phyloP scores from a whole-genome alignment of 2,113 vertebrate species.

The Typhlomys cinereus region DNA sequence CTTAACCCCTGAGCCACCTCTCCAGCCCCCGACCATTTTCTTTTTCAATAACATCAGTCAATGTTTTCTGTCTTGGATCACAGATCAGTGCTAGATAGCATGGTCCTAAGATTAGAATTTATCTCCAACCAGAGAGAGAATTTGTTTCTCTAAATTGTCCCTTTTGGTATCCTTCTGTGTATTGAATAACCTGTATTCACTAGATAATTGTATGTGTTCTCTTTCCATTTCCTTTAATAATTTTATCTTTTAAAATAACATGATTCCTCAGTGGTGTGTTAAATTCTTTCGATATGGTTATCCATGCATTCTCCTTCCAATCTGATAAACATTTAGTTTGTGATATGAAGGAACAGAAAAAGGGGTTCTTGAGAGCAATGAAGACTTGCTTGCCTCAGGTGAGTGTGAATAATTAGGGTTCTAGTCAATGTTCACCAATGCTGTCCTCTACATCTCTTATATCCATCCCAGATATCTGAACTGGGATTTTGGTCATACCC shows the following conservation, averaged over 20 bases:
- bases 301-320: neutral
- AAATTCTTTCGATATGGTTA: neutral
- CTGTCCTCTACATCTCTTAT: no score
- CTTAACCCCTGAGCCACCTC: no score
- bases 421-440: no score
- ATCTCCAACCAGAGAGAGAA: neutral
- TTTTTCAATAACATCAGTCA: neutral
- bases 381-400: no score
- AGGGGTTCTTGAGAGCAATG: no score
- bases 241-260: slow-evolving; percentile 6
- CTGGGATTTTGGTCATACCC: no score
- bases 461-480: no score
- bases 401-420: no score
- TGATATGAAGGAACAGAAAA: no score
- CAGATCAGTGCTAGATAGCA: neutral
- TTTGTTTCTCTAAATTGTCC: neutral
- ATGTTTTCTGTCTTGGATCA: neutral
- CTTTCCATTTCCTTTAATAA: neutral
- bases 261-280: neutral
- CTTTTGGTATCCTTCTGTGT: neutral
- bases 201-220: neutral
- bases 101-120: neutral
- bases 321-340: neutral
- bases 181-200: neutral
- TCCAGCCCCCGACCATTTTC: no score